phyloP scores from a whole-genome alignment of 2,888 invertebrate genomes.

The Stenichneumon culpator region DNA sequence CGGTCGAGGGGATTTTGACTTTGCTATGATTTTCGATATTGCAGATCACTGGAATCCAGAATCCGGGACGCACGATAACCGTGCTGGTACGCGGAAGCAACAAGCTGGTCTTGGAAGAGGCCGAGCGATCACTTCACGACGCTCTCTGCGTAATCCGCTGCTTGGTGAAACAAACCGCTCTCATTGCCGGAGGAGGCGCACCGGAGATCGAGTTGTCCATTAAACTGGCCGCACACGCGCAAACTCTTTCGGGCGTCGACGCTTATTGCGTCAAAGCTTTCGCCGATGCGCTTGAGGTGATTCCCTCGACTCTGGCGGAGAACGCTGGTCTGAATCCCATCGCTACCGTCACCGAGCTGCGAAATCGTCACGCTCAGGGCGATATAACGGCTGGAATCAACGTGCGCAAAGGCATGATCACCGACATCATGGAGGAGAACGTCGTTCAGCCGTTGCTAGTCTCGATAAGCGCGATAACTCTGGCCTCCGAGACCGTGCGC shows the following conservation, averaged over 20 bases:
- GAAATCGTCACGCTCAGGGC: conserved; percentile 96
- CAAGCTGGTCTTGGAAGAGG: conserved; percentile 93
- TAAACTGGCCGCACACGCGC: conserved; percentile 92
- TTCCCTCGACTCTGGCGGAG: conserved; percentile 96
- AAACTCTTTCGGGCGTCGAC: conserved; percentile 95
- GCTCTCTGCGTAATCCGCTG: conserved; percentile 97
- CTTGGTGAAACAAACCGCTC: conserved; percentile 96
- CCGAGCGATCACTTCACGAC: conserved; percentile 93
- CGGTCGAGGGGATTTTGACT: neutral
- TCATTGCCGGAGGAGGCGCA: conserved; percentile 98
- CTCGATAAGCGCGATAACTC: conserved; percentile 95
- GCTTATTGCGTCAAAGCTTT: conserved; percentile 98
- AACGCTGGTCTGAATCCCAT: conserved; percentile 97
- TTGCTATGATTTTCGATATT: conserved; percentile 17
- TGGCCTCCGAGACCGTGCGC: conserved; percentile 98
- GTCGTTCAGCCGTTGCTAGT: conserved; percentile 99
- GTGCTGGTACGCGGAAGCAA: conserved; percentile 96
- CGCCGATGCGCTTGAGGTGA: conserved; percentile 97
- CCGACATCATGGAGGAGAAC: conserved; percentile 98
- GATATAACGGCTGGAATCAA: conserved; percentile 97
- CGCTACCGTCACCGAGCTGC: conserved; percentile 97
- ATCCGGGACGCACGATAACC: conserved; percentile 96
- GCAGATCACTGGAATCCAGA: conserved; percentile 94
- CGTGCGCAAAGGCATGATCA: conserved; percentile 97
- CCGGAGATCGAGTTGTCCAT: conserved; percentile 98